Base-by-base conservation (phyloP, 1,140 invertebrate genomes). In the Drosophila rufa region DNA sequence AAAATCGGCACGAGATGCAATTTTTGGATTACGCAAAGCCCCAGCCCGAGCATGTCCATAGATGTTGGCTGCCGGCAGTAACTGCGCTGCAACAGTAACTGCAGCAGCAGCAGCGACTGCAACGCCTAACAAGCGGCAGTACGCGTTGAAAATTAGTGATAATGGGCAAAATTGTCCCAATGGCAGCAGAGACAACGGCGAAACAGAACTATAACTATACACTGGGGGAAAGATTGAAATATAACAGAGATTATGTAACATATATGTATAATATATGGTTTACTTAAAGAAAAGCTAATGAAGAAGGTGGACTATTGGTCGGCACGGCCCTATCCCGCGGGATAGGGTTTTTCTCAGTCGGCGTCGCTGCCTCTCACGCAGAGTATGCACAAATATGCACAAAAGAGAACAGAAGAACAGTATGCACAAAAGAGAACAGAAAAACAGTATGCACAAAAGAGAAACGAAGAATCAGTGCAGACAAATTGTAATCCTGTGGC, bases 161-260 rank as follows among this genome's bases (percentile, higher is more conserved):
- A 89, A 89, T 89, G 81, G 85, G 78, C 85, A 85, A 89, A 85
- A 89, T 89, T 89, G 85, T 89, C 75, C 81, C 85, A 89, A 85
- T 89, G 86, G 81, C 75, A 89, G 83, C 61, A 56, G 57, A 43
- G 19, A 38, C 51, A 38, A 38, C 42, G 14, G 8, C 12, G 61
- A 65, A 48, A 59, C 61, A 75, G 73, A 79, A 79, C 53, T 47
- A 56, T 61, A 64, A 47, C 43, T 6, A 19, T 33, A 11, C 66
- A 70, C 66, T 38, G 33, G 25, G 47, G n/a, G 33, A 48, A 53
- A 68, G 48, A 7, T 27, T 75, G 38, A 4, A 27, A 11, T 6
- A 1, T 3, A 11, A 30, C 0, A 12, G 48, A 14, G n/a, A 1
- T 51, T 33, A 51, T 51, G 4, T 51, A 33, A 33, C 5, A 19